phyloP scores from a whole-genome alignment of 2,797 vertebrate genomes.

The Rhinogobio ventralis region DNA sequence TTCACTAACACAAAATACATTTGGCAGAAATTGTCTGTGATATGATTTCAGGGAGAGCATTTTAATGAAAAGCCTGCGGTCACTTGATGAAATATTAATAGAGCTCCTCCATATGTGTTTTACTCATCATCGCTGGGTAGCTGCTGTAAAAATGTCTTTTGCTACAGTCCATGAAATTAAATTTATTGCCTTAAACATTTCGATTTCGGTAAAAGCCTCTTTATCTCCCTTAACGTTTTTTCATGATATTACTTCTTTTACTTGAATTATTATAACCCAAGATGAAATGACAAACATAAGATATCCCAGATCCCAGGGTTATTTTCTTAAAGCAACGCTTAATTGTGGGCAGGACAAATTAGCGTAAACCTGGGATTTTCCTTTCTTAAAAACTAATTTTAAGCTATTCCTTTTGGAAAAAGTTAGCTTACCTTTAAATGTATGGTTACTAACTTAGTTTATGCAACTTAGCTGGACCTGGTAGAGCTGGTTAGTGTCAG shows the following conservation, averaged over 20 bases:
- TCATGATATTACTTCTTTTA: background rate
- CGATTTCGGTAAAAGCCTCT: background rate
- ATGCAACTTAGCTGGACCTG: background rate
- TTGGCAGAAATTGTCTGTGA: background rate
- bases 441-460: background rate
- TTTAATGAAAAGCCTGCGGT: slow-evolving; percentile 10
- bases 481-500: background rate
- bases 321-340: background rate
- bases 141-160: slow-evolving; percentile 18
- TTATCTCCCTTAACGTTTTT: background rate
- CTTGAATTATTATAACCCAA: background rate
- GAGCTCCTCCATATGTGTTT: slow-evolving; percentile 3
- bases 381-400: background rate
- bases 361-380: background rate
- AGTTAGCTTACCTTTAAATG: background rate
- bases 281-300: background rate
- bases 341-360: background rate
- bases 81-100: slow-evolving; percentile 18
- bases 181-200: background rate
- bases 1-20: slow-evolving; percentile 7
- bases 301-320: background rate
- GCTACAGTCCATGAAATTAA: slow-evolving; percentile 12
- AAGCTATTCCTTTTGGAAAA: background rate
- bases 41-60: background rate
- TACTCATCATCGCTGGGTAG: background rate